A percentile compares a stretch with the other conserved stretches of the same genome.
phyloP scores from a whole-genome alignment of 2,797 vertebrate genomes.

The Tragopan temminckii region DNA sequence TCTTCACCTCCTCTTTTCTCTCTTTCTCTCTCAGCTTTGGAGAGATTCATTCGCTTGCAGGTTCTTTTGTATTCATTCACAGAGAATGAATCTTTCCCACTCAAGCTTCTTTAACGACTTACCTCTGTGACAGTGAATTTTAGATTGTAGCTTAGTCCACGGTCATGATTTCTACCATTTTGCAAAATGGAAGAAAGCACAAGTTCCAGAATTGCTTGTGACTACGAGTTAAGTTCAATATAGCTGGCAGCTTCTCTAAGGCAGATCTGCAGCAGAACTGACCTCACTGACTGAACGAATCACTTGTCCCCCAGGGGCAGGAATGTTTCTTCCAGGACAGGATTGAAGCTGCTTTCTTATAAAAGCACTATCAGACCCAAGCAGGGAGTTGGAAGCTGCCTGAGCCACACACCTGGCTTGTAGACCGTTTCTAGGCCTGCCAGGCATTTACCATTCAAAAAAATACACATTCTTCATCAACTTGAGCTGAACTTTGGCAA shows the following conservation, averaged over 20 bases:
- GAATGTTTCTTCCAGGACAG: constrained; percentile 71
- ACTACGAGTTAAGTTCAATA: constrained; percentile 1
- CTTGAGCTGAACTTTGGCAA: constrained; percentile 68
- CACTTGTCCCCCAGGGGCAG: constrained; percentile 74
- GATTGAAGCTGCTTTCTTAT: constrained; percentile 65
- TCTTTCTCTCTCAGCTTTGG: neutral
- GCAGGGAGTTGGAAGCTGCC: constrained; percentile 56
- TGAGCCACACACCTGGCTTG: constrained; percentile 71
- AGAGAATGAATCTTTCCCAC: neutral
- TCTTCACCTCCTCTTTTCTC: neutral
- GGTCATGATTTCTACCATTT: neutral
- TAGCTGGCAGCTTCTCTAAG: constrained; percentile 24
- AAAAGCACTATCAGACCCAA: constrained; percentile 58
- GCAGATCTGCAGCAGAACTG: constrained; percentile 64
- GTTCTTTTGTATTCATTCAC: neutral
- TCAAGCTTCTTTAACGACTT: neutral
- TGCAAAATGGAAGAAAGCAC: neutral
- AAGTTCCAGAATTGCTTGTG: neutral
- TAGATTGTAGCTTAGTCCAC: neutral
- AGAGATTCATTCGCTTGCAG: neutral
- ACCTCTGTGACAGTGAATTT: neutral
- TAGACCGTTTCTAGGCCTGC: constrained; percentile 65
- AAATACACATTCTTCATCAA: constrained; percentile 69
- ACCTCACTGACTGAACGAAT: constrained; percentile 73
- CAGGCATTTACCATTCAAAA: constrained; percentile 75